These are phyloP conservation scores for Polydesmus complanatus DNA, from an alignment of 2,888 invertebrate genomes.

Conservation along the genomic window DNA sequence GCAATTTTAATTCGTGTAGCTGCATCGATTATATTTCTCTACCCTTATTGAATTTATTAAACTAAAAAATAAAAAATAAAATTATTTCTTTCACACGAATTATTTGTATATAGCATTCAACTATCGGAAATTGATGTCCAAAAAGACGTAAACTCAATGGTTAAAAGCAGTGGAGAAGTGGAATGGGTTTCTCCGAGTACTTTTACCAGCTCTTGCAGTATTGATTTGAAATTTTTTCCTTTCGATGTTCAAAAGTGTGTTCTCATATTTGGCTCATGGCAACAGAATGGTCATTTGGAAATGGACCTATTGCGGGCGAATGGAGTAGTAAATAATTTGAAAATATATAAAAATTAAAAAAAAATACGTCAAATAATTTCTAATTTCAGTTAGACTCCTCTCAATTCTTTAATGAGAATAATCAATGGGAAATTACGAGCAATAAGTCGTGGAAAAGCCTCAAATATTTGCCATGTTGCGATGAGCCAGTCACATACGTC, in stretches of 20 bases:
- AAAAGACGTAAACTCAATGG: background rate
- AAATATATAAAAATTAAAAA: background rate
- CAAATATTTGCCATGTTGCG: constrained; percentile 11
- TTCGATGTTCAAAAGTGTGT: constrained; percentile 10
- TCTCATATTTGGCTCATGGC: constrained; percentile 10
- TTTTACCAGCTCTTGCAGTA: constrained; percentile 6
- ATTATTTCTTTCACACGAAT: no score
- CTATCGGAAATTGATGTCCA: constrained; percentile 1
- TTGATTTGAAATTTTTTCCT: constrained; percentile 11
- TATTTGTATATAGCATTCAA: constrained; percentile 7
- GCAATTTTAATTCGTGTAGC: no score
- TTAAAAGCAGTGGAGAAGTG: constrained; percentile 6
- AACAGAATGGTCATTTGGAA: constrained; percentile 4
- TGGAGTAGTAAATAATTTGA: background rate
- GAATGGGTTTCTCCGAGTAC: constrained; percentile 10
- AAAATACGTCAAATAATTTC: background rate
- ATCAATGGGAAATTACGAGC: constrained; percentile 11
- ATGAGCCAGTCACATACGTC: constrained; percentile 10
- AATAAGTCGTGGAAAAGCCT: background rate
- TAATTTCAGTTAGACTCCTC: constrained; percentile 1
- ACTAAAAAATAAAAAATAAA: no score
- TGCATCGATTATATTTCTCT: no score
- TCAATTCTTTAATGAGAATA: constrained; percentile 5
- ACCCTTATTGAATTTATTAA: no score
- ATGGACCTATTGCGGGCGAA: background rate